Conservation (phyloP, 2,888 invertebrate genomes). For the Pyrrhosoma nymphula region DNA sequence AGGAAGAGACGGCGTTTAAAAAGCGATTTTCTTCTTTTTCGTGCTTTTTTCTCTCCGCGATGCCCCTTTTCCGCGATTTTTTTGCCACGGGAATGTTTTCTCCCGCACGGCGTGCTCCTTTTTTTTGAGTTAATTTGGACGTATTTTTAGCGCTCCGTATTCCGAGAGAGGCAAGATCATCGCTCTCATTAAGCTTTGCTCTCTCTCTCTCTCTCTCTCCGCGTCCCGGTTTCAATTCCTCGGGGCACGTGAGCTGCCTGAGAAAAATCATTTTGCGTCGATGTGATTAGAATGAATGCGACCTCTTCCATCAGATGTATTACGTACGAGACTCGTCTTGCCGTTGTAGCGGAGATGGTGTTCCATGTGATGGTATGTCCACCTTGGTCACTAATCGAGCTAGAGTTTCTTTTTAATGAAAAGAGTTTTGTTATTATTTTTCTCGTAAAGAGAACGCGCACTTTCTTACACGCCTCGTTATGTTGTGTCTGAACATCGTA, state of each 20-base stretch:
- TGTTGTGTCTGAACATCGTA: too few relatives aligned
- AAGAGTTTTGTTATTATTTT: too few relatives aligned
- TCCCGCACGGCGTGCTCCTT: neutral
- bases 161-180: slow-evolving; percentile 7
- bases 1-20: neutral
- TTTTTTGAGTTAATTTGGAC: neutral
- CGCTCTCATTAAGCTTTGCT: slow-evolving; percentile 1
- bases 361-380: neutral
- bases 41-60: neutral
- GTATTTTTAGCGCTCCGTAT: neutral
- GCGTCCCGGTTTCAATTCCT: neutral
- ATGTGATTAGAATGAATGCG: neutral
- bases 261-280: neutral
- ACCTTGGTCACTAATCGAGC: neutral
- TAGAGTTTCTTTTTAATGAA: too few relatives aligned
- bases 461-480: too few relatives aligned
- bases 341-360: neutral
- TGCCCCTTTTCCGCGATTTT: neutral
- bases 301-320: neutral
- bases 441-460: too few relatives aligned
- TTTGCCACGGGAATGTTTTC: neutral
- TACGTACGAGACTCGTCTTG: neutral
- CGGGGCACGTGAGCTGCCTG: neutral
- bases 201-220: neutral
- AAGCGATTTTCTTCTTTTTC: neutral